Conservation (phyloP, 2,888 invertebrate genomes). For the Drosophila mayaguana region DNA sequence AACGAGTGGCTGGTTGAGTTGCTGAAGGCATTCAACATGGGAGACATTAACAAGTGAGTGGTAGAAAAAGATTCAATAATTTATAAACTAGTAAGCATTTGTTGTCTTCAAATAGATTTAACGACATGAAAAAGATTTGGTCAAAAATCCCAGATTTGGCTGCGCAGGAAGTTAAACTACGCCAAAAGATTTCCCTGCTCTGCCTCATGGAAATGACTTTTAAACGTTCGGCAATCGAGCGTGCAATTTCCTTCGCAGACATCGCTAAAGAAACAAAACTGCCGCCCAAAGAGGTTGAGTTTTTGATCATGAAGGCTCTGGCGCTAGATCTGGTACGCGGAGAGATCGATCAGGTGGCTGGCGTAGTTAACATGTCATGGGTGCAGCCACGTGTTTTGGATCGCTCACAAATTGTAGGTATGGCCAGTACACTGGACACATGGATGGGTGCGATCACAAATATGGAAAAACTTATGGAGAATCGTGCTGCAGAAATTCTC, state of each 20-base stretch:
- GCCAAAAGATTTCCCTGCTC: constrained; percentile 97
- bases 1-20: constrained; percentile 96
- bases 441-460: constrained; percentile 85
- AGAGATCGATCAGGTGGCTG: constrained; percentile 95
- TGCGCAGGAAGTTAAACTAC: constrained; percentile 91
- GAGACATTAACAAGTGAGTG: constrained; percentile 89
- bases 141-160: constrained; percentile 92
- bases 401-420: constrained; percentile 84
- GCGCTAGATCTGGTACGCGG: constrained; percentile 97
- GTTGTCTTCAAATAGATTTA: constrained; percentile 86
- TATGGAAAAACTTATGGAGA: constrained; percentile 85
- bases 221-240: constrained; percentile 94
- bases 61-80: neutral
- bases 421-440: constrained; percentile 84
- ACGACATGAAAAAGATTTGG: constrained; percentile 89
- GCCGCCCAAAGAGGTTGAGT: constrained; percentile 94
- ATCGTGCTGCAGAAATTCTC: constrained; percentile 85
- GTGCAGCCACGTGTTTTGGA: constrained; percentile 92
- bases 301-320: constrained; percentile 98
- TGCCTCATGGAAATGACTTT: constrained; percentile 99
- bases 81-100: too few relatives aligned
- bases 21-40: constrained; percentile 93
- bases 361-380: constrained; percentile 90
- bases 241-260: constrained; percentile 94
- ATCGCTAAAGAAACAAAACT: constrained; percentile 94